Percentiles rank a stretch among this genome's conserved stretches.
phyloP scores from a whole-genome alignment of 2,888 invertebrate species.

The Tricholauxania praeusta region DNA sequence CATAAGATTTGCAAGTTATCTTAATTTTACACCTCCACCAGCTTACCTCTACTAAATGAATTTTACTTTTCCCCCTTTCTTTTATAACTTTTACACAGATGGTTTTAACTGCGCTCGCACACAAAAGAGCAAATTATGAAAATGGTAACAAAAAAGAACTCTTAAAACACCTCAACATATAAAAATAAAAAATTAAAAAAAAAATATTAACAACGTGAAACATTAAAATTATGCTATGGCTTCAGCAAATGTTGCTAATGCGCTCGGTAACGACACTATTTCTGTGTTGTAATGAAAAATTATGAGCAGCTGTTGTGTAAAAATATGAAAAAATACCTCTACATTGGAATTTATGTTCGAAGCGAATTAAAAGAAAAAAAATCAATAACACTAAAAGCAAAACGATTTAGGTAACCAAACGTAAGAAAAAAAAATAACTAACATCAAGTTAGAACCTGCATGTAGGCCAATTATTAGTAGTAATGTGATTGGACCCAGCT shows the following conservation, averaged over 20 bases:
- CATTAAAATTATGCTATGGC: conserved; percentile 27
- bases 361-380: too few species aligned
- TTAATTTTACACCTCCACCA: too few species aligned
- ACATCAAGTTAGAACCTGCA: too few species aligned
- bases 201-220: conserved; percentile 7
- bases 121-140: conserved; percentile 34
- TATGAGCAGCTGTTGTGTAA: neutral
- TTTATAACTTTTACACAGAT: conserved; percentile 37
- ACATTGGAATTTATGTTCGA: too few species aligned
- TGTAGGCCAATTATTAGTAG: too few species aligned
- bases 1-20: too few species aligned
- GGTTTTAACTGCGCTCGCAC: conserved; percentile 40
- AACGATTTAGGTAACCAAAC: too few species aligned
- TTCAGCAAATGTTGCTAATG: conserved; percentile 23
- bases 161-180: conserved; percentile 19
- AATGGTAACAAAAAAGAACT: conserved; percentile 12
- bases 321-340: neutral
- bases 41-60: too few species aligned
- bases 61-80: neutral
- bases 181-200: neutral
- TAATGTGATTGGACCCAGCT: too few species aligned
- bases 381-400: too few species aligned
- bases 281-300: neutral
- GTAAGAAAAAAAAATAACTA: too few species aligned
- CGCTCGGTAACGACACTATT: too few species aligned